Percentiles rank a stretch among this genome's conserved stretches.
Evolutionary conservation across 2,888 invertebrate genomes (phyloP).

Genomic region (Polia nebulosa): DNA sequence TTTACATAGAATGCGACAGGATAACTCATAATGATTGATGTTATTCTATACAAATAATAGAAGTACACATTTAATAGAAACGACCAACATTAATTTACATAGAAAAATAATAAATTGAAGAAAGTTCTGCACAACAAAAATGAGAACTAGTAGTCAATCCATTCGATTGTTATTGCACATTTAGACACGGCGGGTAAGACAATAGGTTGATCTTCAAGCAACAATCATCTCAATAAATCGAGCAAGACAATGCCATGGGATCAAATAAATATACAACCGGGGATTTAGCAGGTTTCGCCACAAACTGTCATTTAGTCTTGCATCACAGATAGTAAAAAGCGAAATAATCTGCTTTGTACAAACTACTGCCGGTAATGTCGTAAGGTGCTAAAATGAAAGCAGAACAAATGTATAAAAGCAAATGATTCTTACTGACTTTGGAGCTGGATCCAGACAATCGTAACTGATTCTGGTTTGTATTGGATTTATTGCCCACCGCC

Average conservation of each 20-base stretch:
- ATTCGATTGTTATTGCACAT: slow-evolving; percentile 34
- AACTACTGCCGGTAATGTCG: slow-evolving; percentile 66
- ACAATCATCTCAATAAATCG: slow-evolving; percentile 44
- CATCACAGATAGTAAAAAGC: slow-evolving; percentile 50
- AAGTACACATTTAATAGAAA: slow-evolving; percentile 12
- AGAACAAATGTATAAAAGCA: slow-evolving; percentile 82
- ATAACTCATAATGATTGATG: not conserved
- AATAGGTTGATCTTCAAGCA: slow-evolving; percentile 43
- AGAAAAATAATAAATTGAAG: slow-evolving; percentile 14
- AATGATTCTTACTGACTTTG: slow-evolving; percentile 99
- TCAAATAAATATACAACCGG: slow-evolving; percentile 48
- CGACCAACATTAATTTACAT: slow-evolving; percentile 4
- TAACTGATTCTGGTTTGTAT: slow-evolving; percentile 90
- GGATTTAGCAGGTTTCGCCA: slow-evolving; percentile 51
- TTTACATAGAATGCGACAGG: not conserved
- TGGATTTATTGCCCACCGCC: slow-evolving; percentile 87
- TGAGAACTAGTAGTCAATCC: slow-evolving; percentile 14
- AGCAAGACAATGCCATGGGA: slow-evolving; percentile 43
- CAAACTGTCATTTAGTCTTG: slow-evolving; percentile 45
- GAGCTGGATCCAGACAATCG: slow-evolving; percentile 93
- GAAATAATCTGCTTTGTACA: slow-evolving; percentile 56
- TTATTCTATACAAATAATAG: slow-evolving; percentile 9
- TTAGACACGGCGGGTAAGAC: slow-evolving; percentile 33
- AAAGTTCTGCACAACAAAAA: slow-evolving; percentile 27
- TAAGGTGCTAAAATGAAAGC: slow-evolving; percentile 84